Conservation (phyloP, 2,888 invertebrate genomes). For the Drosophila diplacantha region DNA sequence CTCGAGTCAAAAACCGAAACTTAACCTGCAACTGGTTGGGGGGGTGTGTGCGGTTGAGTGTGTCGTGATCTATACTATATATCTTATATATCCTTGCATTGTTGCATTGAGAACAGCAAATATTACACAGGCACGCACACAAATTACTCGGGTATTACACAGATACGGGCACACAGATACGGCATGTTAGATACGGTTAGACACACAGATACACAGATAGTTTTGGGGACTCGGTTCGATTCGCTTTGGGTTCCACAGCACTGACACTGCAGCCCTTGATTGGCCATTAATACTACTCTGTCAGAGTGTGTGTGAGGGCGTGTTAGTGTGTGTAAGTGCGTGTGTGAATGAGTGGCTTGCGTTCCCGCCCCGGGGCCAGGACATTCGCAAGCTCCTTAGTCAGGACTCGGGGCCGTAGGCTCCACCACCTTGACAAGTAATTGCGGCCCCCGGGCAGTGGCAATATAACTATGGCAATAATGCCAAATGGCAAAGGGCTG, state of each 20-base stretch:
- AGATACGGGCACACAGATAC: conserved; percentile 14
- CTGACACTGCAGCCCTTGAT: conserved; percentile 14
- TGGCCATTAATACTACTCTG: conserved; percentile 22
- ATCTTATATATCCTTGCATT: conserved; percentile 8
- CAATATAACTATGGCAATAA: conserved; percentile 28
- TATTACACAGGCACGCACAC: conserved; percentile 32
- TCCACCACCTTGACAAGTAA: conserved; percentile 34
- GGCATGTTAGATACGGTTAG: conserved; percentile 9
- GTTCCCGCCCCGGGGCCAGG: conserved; percentile 20
- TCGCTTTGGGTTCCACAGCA: conserved; percentile 1
- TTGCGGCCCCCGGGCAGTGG: conserved; percentile 30
- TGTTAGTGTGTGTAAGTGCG: background rate
- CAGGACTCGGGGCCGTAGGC: conserved; percentile 2
- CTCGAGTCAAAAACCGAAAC: background rate
- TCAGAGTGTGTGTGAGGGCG: background rate
- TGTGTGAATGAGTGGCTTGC: conserved; percentile 1
- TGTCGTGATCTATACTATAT: background rate
- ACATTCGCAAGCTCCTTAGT: conserved; percentile 27
- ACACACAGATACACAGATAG: conserved; percentile 19
- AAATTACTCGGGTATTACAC: conserved; percentile 31
- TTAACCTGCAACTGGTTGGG: background rate
- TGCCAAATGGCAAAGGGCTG: conserved; percentile 16
- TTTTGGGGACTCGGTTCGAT: background rate
- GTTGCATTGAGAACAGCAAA: conserved; percentile 15
- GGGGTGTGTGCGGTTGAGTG: background rate